These are phyloP conservation scores for Cryptotermes secundus DNA, from an alignment of 1,140 invertebrate genomes.

Conservation along the genomic window DNA sequence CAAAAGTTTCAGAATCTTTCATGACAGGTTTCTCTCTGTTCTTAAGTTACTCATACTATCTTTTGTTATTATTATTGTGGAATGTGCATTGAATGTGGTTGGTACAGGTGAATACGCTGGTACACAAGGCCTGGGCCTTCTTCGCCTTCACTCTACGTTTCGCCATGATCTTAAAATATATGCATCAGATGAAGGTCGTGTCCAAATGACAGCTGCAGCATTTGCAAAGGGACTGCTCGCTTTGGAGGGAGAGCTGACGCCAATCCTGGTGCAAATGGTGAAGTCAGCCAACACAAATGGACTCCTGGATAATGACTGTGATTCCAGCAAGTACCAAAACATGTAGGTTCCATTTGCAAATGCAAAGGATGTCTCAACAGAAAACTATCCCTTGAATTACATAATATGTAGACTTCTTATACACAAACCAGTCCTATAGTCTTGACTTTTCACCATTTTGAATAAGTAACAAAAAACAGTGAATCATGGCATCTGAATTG, in stretches of 20 bases:
- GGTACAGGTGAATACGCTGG: slow-evolving; percentile 58
- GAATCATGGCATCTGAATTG: too few species aligned
- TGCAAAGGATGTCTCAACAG: too few species aligned
- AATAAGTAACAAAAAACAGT: too few species aligned
- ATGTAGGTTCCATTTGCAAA: slow-evolving; percentile 40
- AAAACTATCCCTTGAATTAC: too few species aligned
- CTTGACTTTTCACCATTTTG: too few species aligned
- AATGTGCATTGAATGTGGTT: neutral
- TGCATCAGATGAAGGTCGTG: slow-evolving; percentile 70
- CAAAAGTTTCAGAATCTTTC: too few species aligned
- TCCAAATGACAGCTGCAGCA: slow-evolving; percentile 74
- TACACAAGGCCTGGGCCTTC: slow-evolving; percentile 65
- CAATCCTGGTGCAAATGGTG: slow-evolving; percentile 77
- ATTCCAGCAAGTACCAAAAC: slow-evolving; percentile 59
- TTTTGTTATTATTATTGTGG: neutral
- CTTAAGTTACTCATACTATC: neutral
- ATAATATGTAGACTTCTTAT: too few species aligned
- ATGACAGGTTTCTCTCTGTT: too few species aligned
- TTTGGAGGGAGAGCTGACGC: slow-evolving; percentile 72
- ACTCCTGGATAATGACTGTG: slow-evolving; percentile 68
- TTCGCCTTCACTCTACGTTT: slow-evolving; percentile 71
- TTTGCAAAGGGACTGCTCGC: slow-evolving; percentile 72
- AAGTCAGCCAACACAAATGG: slow-evolving; percentile 75
- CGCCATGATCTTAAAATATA: slow-evolving; percentile 75
- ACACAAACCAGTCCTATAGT: too few species aligned